phyloP scores from a whole-genome alignment of 2,113 vertebrate species.

The Eulemur rufifrons region DNA sequence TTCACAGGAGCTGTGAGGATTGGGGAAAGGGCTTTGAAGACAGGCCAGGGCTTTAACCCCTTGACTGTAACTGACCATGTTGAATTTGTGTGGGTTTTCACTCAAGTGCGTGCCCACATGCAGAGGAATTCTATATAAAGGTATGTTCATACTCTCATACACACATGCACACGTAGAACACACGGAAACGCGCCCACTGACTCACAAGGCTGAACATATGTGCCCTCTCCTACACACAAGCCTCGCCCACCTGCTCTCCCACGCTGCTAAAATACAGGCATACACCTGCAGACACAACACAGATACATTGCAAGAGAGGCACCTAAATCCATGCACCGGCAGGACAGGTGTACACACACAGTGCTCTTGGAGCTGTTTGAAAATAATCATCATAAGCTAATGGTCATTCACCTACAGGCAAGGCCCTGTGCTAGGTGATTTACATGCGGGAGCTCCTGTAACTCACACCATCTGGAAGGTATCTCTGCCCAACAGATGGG shows the following conservation, averaged over 20 bases:
- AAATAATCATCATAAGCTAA: neutral
- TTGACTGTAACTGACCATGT: neutral
- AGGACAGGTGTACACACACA: neutral
- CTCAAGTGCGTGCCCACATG: neutral
- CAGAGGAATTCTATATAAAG: neutral
- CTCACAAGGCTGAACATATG: too few relatives aligned
- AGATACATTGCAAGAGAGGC: neutral
- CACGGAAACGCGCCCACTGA: neutral
- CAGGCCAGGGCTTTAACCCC: neutral
- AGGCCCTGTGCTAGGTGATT: neutral
- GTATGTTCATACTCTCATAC: neutral
- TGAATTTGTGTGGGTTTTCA: neutral
- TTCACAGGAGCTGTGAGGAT: neutral
- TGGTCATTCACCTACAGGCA: neutral
- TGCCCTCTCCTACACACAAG: neutral
- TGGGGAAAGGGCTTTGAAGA: slow-evolving; percentile 9
- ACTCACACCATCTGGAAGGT: neutral
- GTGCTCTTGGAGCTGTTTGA: neutral
- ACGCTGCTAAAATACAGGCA: neutral
- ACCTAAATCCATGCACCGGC: neutral
- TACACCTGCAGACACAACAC: neutral
- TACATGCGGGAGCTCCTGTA: fast-evolving
- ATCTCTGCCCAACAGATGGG: neutral
- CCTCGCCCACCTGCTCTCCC: neutral
- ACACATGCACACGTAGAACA: neutral